Percentiles rank a stretch among this genome's conserved stretches.
Evolutionary conservation across 2,888 invertebrate genomes (phyloP).

Genomic region (Microctonus hyperodae): DNA sequence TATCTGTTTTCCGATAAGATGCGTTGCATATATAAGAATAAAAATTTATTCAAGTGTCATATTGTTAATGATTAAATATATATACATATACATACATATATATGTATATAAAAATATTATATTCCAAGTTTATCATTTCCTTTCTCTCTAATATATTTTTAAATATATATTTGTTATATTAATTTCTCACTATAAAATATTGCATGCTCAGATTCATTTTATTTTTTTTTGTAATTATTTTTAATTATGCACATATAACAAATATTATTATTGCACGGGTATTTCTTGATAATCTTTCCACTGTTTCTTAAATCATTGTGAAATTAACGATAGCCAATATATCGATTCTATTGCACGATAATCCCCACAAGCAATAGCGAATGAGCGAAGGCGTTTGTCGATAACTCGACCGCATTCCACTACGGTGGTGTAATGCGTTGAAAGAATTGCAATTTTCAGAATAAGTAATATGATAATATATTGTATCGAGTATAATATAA

Average conservation of each 20-base stretch:
- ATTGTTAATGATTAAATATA: background rate
- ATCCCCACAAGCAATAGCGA: conserved; percentile 32
- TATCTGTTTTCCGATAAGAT: conserved; percentile 41
- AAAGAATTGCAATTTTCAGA: conserved; percentile 41
- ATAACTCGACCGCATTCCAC: conserved; percentile 42
- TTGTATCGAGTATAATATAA: conserved; percentile 11
- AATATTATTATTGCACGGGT: background rate
- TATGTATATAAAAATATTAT: too few species aligned
- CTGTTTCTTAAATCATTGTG: conserved; percentile 18
- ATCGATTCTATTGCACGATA: conserved; percentile 29
- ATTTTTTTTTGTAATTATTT: background rate
- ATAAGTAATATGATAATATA: conserved; percentile 35
- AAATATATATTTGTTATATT: background rate
- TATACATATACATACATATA: too few species aligned
- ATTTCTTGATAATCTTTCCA: background rate
- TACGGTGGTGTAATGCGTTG: conserved; percentile 38
- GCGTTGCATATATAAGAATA: too few species aligned
- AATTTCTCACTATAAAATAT: background rate
- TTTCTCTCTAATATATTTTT: background rate
- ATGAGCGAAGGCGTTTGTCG: conserved; percentile 32
- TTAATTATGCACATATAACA: background rate
- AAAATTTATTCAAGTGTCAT: background rate
- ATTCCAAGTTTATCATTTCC: too few species aligned
- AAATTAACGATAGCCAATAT: conserved; percentile 24
- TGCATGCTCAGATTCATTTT: too few species aligned